Conservation (phyloP, 2,888 invertebrate species). For the Tinea trinotella region DNA sequence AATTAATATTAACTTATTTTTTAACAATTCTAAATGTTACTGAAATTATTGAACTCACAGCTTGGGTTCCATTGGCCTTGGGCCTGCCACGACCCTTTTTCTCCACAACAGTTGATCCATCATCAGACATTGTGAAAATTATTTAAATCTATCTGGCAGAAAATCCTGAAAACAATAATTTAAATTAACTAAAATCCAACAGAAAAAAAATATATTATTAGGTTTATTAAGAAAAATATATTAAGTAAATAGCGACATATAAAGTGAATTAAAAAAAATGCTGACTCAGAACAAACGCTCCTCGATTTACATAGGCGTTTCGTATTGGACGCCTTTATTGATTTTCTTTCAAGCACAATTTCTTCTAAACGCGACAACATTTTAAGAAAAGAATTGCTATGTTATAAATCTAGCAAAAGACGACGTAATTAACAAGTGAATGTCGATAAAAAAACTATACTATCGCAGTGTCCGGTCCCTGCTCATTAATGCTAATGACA, state of each 20-base stretch:
- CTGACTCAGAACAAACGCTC: no score
- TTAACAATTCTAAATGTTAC: neutral
- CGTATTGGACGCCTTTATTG: slow-evolving; percentile 2
- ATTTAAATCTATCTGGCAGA: slow-evolving; percentile 7
- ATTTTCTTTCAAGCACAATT: neutral
- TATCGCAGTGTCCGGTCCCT: neutral
- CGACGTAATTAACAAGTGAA: neutral
- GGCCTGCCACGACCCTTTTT: slow-evolving; percentile 69
- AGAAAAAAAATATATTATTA: no score
- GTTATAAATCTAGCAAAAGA: neutral
- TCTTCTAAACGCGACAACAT: no score
- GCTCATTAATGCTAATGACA: slow-evolving; percentile 9
- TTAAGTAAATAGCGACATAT: no score
- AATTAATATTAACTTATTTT: slow-evolving; percentile 5
- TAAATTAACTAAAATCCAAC: no score
- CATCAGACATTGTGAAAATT: slow-evolving; percentile 58
- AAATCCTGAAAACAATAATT: slow-evolving; percentile 22
- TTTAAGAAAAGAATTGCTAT: neutral
- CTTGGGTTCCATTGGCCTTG: slow-evolving; percentile 65
- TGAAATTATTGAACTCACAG: slow-evolving; percentile 34
- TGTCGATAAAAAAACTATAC: neutral
- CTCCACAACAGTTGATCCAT: slow-evolving; percentile 65
- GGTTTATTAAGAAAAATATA: no score
- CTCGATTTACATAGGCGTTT: no score
- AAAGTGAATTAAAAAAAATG: no score